A percentile compares a stretch with the other conserved stretches of the same genome.
phyloP scores from a whole-genome alignment of 2,113 vertebrate genomes.

The Crotalus horridus region DNA sequence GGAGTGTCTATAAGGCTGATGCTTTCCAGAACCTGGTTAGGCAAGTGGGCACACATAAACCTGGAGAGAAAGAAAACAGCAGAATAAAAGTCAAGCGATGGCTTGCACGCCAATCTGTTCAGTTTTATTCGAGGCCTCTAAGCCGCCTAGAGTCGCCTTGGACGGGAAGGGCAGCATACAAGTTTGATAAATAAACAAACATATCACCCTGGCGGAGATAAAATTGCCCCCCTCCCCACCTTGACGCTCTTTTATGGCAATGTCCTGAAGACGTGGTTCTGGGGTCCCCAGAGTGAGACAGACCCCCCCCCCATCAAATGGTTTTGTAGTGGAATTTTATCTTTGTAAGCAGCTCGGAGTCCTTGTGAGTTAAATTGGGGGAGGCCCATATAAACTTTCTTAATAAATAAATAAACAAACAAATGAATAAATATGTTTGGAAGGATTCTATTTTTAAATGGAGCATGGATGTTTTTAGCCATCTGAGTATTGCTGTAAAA shows the following conservation, averaged over 20 bases:
- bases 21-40: conserved; percentile 89
- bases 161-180: no score
- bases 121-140: background rate
- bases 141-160: no score
- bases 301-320: background rate
- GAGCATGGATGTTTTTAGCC: background rate
- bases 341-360: background rate
- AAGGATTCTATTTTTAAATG: background rate
- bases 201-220: no score
- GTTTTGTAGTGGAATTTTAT: background rate
- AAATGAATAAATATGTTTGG: background rate
- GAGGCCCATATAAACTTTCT: background rate
- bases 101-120: background rate
- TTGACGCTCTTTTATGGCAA: background rate
- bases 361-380: background rate
- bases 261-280: background rate
- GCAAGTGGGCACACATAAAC: conserved; percentile 88
- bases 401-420: background rate
- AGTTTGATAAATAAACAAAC: no score
- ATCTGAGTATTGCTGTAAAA: background rate
- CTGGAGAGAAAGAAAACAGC: conserved; percentile 40
- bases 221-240: background rate
- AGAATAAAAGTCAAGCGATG: background rate
- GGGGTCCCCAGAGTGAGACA: background rate
- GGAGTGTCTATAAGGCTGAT: conserved; percentile 90